phyloP scores from a whole-genome alignment of 2,113 vertebrate genomes.

The Mormoops blainvillei region DNA sequence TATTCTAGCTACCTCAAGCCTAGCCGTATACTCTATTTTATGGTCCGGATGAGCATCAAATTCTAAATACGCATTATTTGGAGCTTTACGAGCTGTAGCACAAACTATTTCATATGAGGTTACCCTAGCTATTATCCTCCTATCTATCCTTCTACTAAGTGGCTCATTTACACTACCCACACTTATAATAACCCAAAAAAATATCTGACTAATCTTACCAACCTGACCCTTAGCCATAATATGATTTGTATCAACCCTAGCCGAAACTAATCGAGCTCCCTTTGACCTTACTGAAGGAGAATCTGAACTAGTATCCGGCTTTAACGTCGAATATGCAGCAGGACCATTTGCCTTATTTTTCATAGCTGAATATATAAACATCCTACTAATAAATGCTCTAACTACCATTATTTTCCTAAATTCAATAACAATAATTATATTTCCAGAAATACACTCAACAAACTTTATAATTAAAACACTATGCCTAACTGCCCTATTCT shows the following conservation, averaged over 20 bases:
- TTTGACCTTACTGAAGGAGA: neutral
- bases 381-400: neutral
- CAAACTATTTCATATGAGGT: too few relatives aligned
- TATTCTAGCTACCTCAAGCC: too few relatives aligned
- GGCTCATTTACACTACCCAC: too few relatives aligned
- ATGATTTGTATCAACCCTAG: rapidly evolving
- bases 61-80: too few relatives aligned
- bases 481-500: rapidly evolving
- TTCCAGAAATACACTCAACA: rapidly evolving
- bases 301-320: rapidly evolving
- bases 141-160: too few relatives aligned
- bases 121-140: too few relatives aligned
- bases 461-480: neutral
- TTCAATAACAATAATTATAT: too few relatives aligned
- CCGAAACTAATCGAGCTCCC: rapidly evolving
- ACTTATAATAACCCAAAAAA: neutral
- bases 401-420: rapidly evolving
- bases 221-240: rapidly evolving
- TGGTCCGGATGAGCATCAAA: too few relatives aligned
- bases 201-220: rapidly evolving
- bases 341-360: rapidly evolving
- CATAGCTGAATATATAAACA: neutral
- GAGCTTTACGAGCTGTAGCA: too few relatives aligned
- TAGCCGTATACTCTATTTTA: too few relatives aligned
- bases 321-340: neutral